Base-by-base conservation (phyloP, 2,113 vertebrate genomes). In the Chaenocephalus aceratus region DNA sequence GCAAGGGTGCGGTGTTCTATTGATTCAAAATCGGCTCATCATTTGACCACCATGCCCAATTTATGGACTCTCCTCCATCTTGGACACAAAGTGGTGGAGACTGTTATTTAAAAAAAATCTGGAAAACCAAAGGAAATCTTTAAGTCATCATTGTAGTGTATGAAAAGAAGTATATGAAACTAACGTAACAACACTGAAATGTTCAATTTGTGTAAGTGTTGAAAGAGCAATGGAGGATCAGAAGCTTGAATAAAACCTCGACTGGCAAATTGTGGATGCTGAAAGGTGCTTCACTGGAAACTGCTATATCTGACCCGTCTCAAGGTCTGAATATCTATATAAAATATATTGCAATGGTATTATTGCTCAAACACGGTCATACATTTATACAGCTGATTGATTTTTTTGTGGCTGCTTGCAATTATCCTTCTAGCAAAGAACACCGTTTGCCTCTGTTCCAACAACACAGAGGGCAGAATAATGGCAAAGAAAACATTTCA, bases 21-120 rank as follows among this genome's bases (percentile, higher is more conserved):
- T 93, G 90, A 93, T 91, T 91, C 80, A 84, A 87, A 92, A 88
- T 80, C 81, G 76, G 45, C 88, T 88, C 86, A 90, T 92, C 88
- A 91, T 91, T 91, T 89, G 75, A 90, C 89, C 79, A 83, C 80
- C 64, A 52, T 63, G 81, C 15, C 78, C 85, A 86, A 77, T 90
- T 89, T 85, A 86, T 80, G 78, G 82, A 69, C 76, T 79, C 30
- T 53, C 46, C 80, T 82, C 77, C 73, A 84, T 88, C 73, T 79
- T 74, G 65, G 73, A 82, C 71, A 88, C 68, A 79, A 89, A 77
- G 44, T 60, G 54, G 62, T 48, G 16, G 52, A 79, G 52, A 44
- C 11, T 2, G 53, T 60, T 77, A 73, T 85, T 85, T 70, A 80
- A 41, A 69, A 51, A 89, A 88, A 77, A 72, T 80, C 72, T 15